A percentile compares a stretch with the other conserved stretches of the same genome.
These are phyloP conservation scores for Zeuzera pyrina DNA, from an alignment of 2,888 invertebrate genomes.

Conservation along the genomic window DNA sequence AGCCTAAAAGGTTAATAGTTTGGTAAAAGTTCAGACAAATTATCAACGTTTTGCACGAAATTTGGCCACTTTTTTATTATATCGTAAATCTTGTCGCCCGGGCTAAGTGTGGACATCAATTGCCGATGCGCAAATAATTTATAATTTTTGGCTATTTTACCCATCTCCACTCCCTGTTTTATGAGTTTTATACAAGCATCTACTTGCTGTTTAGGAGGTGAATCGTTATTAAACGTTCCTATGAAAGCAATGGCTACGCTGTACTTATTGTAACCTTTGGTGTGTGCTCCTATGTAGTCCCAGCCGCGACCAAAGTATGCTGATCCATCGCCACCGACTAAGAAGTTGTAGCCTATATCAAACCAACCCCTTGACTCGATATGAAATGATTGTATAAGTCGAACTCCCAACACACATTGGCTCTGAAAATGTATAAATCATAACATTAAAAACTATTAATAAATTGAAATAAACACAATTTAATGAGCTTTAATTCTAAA, in stretches of 20 bases:
- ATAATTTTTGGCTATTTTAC: conserved; percentile 76
- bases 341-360: conserved; percentile 85
- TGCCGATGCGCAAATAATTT: conserved; percentile 80
- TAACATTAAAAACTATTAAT: too few species aligned
- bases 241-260: conserved; percentile 83
- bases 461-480: too few species aligned
- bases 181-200: conserved; percentile 76
- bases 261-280: conserved; percentile 75
- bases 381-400: conserved; percentile 78
- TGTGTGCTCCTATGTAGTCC: conserved; percentile 81
- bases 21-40: conserved; percentile 34
- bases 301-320: conserved; percentile 84
- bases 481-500: too few species aligned
- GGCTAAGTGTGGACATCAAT: conserved; percentile 77
- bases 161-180: conserved; percentile 71
- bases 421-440: conserved; percentile 42
- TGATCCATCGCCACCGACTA: conserved; percentile 84
- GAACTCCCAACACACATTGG: conserved; percentile 72
- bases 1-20: conserved; percentile 20
- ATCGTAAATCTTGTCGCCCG: conserved; percentile 76
- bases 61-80: conserved; percentile 80
- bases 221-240: conserved; percentile 76
- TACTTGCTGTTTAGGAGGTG: conserved; percentile 69
- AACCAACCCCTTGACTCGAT: conserved; percentile 76
- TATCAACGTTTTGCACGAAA: conserved; percentile 55